Conservation (phyloP, 2,888 invertebrate genomes). For the Drosophila austrosaltans region DNA sequence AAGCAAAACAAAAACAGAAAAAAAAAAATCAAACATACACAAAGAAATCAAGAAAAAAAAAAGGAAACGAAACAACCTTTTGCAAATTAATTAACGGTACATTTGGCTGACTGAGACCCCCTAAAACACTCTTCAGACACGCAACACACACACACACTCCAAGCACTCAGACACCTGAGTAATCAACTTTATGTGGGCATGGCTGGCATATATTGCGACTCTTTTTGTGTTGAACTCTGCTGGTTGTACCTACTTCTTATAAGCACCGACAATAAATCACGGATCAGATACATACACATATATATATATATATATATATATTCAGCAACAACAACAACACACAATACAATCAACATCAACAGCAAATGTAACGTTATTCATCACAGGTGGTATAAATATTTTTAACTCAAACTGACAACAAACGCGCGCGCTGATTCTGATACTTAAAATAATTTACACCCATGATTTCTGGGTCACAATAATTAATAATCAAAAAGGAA, state of each 20-base stretch:
- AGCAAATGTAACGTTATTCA: constrained; percentile 78
- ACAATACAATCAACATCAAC: constrained; percentile 61
- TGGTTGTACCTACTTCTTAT: constrained; percentile 44
- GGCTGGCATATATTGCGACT: constrained; percentile 43
- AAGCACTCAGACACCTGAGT: constrained; percentile 67
- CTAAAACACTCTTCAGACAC: constrained; percentile 35
- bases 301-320: constrained; percentile 57
- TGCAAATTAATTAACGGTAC: constrained; percentile 79
- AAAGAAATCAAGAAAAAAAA: background rate
- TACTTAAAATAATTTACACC: constrained; percentile 54
- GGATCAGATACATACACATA: too few species aligned
- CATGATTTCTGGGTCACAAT: constrained; percentile 74
- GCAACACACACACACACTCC: constrained; percentile 22
- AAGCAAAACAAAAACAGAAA: constrained; percentile 13
- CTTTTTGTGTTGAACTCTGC: constrained; percentile 28
- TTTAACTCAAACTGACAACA: constrained; percentile 68
- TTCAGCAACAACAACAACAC: constrained; percentile 40
- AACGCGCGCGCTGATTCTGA: constrained; percentile 66
- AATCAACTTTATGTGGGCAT: constrained; percentile 75
- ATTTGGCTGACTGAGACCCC: constrained; percentile 43
- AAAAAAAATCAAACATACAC: constrained; percentile 21
- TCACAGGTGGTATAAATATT: constrained; percentile 78
- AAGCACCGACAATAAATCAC: constrained; percentile 62
- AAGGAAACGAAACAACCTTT: constrained; percentile 35
- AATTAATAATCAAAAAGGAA: constrained; percentile 66